phyloP scores from a whole-genome alignment of 2,888 invertebrate species.

The Kryphioiulus occultus region DNA sequence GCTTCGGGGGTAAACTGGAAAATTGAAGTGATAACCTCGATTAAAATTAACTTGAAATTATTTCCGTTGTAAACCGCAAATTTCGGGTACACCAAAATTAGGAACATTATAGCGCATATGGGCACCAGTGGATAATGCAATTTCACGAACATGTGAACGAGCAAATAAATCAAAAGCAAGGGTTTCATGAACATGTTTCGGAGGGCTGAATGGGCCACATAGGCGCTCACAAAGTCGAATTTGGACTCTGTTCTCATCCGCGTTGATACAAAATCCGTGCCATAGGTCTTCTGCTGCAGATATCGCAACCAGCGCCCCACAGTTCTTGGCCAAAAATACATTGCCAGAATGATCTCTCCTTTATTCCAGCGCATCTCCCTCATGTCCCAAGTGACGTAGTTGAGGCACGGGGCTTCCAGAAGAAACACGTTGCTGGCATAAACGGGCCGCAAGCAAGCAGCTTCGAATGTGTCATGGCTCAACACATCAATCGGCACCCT shows the following conservation, averaged over 20 bases:
- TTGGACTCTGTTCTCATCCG: slow-evolving; percentile 52
- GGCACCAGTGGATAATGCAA: slow-evolving; percentile 53
- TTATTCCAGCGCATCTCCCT: slow-evolving; percentile 54
- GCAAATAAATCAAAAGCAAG: slow-evolving; percentile 49
- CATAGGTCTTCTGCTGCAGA: slow-evolving; percentile 52
- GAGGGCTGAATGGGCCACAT: slow-evolving; percentile 54
- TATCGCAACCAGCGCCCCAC: slow-evolving; percentile 52
- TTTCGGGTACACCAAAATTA: slow-evolving; percentile 53
- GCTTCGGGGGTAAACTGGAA: slow-evolving; percentile 54
- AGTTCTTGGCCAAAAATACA: slow-evolving; percentile 54
- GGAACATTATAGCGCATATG: slow-evolving; percentile 53
- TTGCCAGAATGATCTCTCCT: slow-evolving; percentile 53
- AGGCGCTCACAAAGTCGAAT: slow-evolving; percentile 54
- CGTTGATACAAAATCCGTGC: slow-evolving; percentile 47
- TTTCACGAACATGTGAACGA: slow-evolving; percentile 53
- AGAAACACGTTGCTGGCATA: slow-evolving; percentile 53
- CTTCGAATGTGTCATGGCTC: slow-evolving; percentile 54
- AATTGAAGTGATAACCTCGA: slow-evolving; percentile 52
- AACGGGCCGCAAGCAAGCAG: slow-evolving; percentile 53
- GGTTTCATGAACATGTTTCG: slow-evolving; percentile 55
- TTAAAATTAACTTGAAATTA: slow-evolving; percentile 52
- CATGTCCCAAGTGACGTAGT: slow-evolving; percentile 54
- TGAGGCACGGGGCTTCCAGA: slow-evolving; percentile 54
- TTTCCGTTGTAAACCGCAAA: slow-evolving; percentile 54
- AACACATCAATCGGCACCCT: slow-evolving; percentile 53